These are phyloP conservation scores for Parnassius orleans DNA, from an alignment of 2,888 invertebrate genomes.

Conservation along the genomic window DNA sequence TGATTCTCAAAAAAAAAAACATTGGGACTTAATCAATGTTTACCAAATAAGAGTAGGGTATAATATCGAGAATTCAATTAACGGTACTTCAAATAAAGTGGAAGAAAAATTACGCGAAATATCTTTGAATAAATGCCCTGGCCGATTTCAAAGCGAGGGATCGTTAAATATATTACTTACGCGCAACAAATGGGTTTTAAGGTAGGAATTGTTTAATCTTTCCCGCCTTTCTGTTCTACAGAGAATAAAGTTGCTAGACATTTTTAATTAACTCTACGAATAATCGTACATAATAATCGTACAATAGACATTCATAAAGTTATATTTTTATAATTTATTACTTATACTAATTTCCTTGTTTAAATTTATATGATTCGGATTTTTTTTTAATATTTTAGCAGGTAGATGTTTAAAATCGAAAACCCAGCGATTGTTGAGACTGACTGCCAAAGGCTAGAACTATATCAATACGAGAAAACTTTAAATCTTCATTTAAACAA, in stretches of 20 bases:
- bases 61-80: slow-evolving; percentile 22
- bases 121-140: slow-evolving; percentile 25
- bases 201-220: slow-evolving; percentile 28
- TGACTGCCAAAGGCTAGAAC: too few species aligned
- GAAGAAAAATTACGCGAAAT: slow-evolving; percentile 20
- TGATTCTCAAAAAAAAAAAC: background rate
- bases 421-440: too few species aligned
- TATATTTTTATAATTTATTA: slow-evolving; percentile 18
- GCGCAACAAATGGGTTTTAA: slow-evolving; percentile 28
- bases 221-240: slow-evolving; percentile 26
- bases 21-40: background rate
- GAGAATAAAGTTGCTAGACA: slow-evolving; percentile 27
- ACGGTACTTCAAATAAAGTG: slow-evolving; percentile 23
- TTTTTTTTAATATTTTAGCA: slow-evolving; percentile 2
- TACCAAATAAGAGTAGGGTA: slow-evolving; percentile 4
- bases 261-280: slow-evolving; percentile 28
- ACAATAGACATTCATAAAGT: slow-evolving; percentile 18
- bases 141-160: slow-evolving; percentile 27
- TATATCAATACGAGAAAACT: too few species aligned
- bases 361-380: slow-evolving; percentile 1
- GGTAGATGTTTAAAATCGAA: background rate
- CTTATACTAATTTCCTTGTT: slow-evolving; percentile 21
- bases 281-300: too few species aligned
- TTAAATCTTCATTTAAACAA: too few species aligned
- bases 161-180: slow-evolving; percentile 28